These are phyloP conservation scores for Gymnarchus niloticus DNA, from an alignment of 2,113 vertebrate genomes.

Conservation along the genomic window DNA sequence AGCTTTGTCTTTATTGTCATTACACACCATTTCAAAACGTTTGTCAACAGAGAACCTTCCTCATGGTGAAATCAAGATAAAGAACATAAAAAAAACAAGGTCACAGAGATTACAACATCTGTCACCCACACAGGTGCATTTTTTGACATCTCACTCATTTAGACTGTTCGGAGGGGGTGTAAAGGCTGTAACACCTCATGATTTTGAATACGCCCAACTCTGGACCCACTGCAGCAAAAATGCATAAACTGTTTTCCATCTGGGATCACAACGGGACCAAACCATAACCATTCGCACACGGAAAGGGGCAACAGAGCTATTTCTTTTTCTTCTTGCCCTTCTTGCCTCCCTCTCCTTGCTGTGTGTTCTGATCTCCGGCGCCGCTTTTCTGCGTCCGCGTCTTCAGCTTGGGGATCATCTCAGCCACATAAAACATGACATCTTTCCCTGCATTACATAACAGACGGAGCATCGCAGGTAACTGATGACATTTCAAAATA, in stretches of 20 bases:
- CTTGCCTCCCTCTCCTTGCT: constrained; percentile 87
- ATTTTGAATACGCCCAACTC: too few species aligned
- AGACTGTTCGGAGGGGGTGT: not conserved
- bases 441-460: constrained; percentile 70
- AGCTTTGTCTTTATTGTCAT: not conserved
- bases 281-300: not conserved
- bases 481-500: not conserved
- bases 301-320: constrained; percentile 32
- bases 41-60: not conserved
- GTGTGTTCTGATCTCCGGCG: constrained; percentile 72
- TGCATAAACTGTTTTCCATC: not conserved
- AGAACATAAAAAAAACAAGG: not conserved
- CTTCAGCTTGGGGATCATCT: constrained; percentile 96
- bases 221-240: not conserved
- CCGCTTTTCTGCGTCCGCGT: constrained; percentile 87
- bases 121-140: not conserved
- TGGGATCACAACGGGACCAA: not conserved
- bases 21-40: not conserved
- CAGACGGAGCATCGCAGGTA: not conserved
- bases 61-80: not conserved
- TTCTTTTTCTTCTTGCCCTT: constrained; percentile 99
- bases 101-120: not conserved
- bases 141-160: not conserved
- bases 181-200: not conserved
- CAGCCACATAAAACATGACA: constrained; percentile 87